Evolutionary conservation across 2,113 vertebrate species (phyloP).

Genomic region (human (Homo sapiens)): DNA sequence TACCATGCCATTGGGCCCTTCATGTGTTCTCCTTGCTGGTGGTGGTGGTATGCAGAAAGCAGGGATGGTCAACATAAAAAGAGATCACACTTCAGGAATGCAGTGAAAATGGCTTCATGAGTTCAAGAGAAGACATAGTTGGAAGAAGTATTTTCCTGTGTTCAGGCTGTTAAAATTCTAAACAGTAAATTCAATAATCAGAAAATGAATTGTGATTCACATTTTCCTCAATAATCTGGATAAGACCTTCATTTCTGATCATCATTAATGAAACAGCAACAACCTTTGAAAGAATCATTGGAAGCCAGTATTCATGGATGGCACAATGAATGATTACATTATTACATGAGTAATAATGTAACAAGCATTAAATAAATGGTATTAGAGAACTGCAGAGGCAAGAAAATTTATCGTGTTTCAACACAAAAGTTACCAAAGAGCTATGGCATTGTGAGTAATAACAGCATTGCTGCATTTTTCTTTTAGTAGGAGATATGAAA

Average conservation of each 20-base stretch:
- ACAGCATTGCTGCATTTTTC: conserved; percentile 23
- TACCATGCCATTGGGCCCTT: neutral
- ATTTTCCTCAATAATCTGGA: neutral
- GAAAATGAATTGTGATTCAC: neutral
- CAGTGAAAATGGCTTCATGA: neutral
- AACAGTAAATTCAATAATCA: conserved; percentile 12
- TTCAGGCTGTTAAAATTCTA: conserved; percentile 5
- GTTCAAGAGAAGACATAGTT: neutral
- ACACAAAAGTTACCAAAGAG: conserved; percentile 12
- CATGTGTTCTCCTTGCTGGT: neutral
- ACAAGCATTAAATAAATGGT: conserved; percentile 48
- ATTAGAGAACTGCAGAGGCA: conserved; percentile 1
- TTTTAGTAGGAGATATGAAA: conserved; percentile 28
- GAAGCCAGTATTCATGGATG: conserved; percentile 34
- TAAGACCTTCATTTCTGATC: neutral
- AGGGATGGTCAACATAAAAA: neutral
- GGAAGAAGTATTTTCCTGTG: neutral
- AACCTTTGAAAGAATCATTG: neutral
- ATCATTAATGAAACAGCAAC: conserved; percentile 1
- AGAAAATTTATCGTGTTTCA: conserved; percentile 40
- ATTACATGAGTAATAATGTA: conserved; percentile 62
- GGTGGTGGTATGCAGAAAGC: neutral
- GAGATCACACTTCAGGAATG: neutral
- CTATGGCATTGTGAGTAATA: conserved; percentile 6
- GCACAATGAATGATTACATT: conserved; percentile 22